These are phyloP conservation scores for Platorchestia sp. DNA, from an alignment of 1,140 invertebrate species.

Conservation along the genomic window DNA sequence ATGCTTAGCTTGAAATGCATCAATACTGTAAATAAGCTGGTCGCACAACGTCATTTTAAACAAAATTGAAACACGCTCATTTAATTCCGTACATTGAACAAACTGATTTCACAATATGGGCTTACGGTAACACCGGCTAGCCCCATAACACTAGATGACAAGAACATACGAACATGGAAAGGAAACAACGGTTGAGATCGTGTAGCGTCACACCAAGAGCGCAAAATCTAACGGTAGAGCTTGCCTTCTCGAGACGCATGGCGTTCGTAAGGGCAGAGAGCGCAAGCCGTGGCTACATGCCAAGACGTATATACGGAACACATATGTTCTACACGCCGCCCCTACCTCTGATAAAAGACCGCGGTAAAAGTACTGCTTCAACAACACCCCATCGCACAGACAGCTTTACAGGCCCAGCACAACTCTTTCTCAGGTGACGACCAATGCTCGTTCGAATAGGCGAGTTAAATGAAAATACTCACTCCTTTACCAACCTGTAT, in stretches of 20 bases:
- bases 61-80: no score
- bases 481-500: not conserved
- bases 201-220: not conserved
- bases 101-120: no score
- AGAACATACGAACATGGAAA: not conserved
- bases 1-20: not conserved
- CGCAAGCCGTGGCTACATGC: not conserved
- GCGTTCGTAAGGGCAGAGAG: not conserved
- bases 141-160: not conserved
- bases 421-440: not conserved
- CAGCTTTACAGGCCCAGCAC: not conserved
- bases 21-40: not conserved
- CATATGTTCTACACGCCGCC: not conserved
- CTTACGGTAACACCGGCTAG: not conserved
- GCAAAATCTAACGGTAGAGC: not conserved
- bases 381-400: not conserved
- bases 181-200: not conserved
- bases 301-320: not conserved
- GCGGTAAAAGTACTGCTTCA: not conserved
- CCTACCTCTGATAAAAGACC: constrained; percentile 6
- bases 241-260: not conserved
- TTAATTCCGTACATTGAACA: no score
- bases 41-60: no score
- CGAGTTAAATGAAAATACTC: not conserved
- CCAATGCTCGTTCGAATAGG: not conserved